Conservation (phyloP, 2,888 invertebrate species). For the Silvanus unidentatus region DNA sequence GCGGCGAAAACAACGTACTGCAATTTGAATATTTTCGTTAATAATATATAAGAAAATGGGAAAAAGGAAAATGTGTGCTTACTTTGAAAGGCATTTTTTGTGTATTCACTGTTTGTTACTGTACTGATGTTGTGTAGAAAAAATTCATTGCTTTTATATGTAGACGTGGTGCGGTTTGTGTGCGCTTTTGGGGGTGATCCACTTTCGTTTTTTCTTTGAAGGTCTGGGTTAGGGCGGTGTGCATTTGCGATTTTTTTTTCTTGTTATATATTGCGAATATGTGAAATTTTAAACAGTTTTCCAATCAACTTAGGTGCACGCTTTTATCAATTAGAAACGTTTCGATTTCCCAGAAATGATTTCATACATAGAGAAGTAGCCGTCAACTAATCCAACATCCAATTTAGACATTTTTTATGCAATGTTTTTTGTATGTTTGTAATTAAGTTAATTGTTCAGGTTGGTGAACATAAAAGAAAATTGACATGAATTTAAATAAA, state of each 20-base stretch:
- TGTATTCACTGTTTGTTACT: conserved; percentile 22
- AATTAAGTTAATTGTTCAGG: too few species aligned
- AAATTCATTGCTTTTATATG: conserved; percentile 32
- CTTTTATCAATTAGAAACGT: too few species aligned
- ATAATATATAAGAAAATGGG: neutral
- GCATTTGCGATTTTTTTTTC: neutral
- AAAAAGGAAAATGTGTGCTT: conserved; percentile 16
- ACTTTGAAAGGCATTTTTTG: conserved; percentile 39
- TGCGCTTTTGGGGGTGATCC: conserved; percentile 32
- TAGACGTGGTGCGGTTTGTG: conserved; percentile 26
- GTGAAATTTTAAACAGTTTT: too few species aligned
- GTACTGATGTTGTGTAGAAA: conserved; percentile 30
- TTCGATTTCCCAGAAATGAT: too few species aligned
- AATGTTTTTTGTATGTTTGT: too few species aligned
- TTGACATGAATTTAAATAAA: too few species aligned
- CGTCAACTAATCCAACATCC: too few species aligned
- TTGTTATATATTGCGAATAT: too few species aligned
- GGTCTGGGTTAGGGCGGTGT: conserved; percentile 42
- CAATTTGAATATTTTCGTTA: neutral
- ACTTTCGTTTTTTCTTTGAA: conserved; percentile 43
- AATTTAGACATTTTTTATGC: too few species aligned
- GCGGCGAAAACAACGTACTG: conserved; percentile 47
- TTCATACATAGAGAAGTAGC: too few species aligned
- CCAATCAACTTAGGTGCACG: too few species aligned
- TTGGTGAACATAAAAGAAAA: too few species aligned